Evolutionary conservation across 2,888 invertebrate genomes (phyloP).

Genomic region (Xylota segnis): DNA sequence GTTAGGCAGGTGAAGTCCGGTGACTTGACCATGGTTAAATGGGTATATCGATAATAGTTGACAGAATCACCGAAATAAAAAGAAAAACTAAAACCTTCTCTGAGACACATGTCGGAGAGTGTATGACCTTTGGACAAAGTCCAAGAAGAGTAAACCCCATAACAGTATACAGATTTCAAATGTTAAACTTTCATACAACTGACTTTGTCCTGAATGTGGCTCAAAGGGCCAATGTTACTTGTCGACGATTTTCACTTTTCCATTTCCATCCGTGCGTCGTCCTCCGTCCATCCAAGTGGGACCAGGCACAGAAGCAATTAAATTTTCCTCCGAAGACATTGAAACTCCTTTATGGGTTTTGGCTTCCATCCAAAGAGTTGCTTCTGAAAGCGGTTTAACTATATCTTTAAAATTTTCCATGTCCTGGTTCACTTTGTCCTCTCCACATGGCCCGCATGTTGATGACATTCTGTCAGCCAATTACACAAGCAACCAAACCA

Average conservation of each 20-base stretch:
- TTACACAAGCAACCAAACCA: slow-evolving; percentile 48
- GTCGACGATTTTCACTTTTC: slow-evolving; percentile 18
- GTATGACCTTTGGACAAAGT: slow-evolving; percentile 30
- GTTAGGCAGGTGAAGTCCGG: too few relatives aligned
- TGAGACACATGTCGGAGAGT: too few relatives aligned
- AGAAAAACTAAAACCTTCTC: too few relatives aligned
- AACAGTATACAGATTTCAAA: slow-evolving; percentile 1
- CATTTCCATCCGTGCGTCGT: too few relatives aligned
- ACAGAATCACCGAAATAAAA: too few relatives aligned
- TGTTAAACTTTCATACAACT: slow-evolving; percentile 14
- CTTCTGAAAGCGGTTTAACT: slow-evolving; percentile 17
- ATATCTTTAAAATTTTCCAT: slow-evolving; percentile 11
- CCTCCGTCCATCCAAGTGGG: slow-evolving; percentile 24
- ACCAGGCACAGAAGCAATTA: slow-evolving; percentile 42
- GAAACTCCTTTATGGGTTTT: slow-evolving; percentile 46
- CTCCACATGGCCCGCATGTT: slow-evolving; percentile 19
- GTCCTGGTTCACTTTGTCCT: slow-evolving; percentile 20
- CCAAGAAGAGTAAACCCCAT: slow-evolving; percentile 1
- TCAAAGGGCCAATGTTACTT: slow-evolving; percentile 29
- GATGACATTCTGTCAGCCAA: slow-evolving; percentile 64
- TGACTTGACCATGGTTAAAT: too few relatives aligned
- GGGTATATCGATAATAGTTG: too few relatives aligned
- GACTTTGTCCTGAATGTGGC: slow-evolving; percentile 2
- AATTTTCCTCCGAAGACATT: slow-evolving; percentile 37
- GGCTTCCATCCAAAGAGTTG: slow-evolving; percentile 45